Base-by-base conservation (phyloP, 2,113 vertebrate genomes). In the Spermophilus dauricus region DNA sequence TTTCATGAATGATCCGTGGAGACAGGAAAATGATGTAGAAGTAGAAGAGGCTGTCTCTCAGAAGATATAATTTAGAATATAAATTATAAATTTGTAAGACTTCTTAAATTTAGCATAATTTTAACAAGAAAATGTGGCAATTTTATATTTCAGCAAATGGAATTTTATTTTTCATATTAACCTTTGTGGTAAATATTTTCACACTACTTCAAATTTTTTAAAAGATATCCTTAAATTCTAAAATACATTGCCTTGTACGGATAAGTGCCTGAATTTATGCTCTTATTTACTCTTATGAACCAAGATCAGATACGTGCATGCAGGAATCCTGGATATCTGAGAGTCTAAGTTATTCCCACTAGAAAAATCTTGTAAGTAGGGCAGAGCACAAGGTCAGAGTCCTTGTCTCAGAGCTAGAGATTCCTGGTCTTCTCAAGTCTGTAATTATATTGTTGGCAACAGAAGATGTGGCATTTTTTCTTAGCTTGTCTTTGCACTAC, bases 81-180 rank as follows among this genome's bases (percentile, higher is more conserved):
- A 90, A n/a, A 78, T 69, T 91, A 70, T 39, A 86, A 39, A 75
- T 80, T 8, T 73, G 20, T 37, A 86, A 34, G 12, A 82, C 13
- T 84, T 84, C 93, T 63, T 81, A 91, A 67, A 45, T 67, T 28
- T 51, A 61, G 11, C 45, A 77, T 72, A 72, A 88, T 72, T 83
- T 73, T 53, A 76, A 86, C 76, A 88, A 86, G 58, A 86, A 89
- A 53, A 86, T 58, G 81, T 9, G 73, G 4, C 51, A 90, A 84
- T 75, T 32, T 30, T 22, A 39, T 61, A 14, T 2, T 39, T 86
- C 63, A 75, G 39, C 8, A 61, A 77, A 81, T 67, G 14, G 63
- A 82, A 92, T 4, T 9, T 83, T 72, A 39, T 88, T 88, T 76
- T 81, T 6, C 77, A 88, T 53, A 80, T 45, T 73, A 70, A 17